Evolutionary conservation across 2,113 vertebrate species (phyloP).

Genomic region (Syrmaticus mikado): DNA sequence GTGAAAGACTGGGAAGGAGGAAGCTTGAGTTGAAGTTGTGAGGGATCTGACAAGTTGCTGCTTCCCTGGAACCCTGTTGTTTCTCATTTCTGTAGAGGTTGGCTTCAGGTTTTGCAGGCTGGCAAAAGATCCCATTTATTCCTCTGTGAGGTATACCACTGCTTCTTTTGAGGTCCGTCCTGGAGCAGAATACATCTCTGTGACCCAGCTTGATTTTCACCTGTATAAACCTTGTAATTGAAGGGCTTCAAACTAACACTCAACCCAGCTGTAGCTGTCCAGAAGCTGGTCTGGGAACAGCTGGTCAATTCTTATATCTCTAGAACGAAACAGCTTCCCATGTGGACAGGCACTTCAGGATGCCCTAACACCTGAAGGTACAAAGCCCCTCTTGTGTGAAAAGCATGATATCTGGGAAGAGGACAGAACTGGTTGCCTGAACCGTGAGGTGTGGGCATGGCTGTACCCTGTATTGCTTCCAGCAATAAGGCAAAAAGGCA

Average conservation of each 20-base stretch:
- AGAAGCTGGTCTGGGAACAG: no score
- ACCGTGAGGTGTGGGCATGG: not conserved
- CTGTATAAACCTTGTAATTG: not conserved
- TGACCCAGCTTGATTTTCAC: not conserved
- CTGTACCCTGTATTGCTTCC: not conserved
- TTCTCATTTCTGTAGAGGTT: not conserved
- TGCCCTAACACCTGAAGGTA: not conserved
- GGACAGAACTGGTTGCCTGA: not conserved
- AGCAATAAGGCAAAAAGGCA: not conserved
- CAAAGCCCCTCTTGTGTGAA: accelerated
- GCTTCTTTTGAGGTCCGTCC: not conserved
- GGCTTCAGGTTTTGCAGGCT: not conserved
- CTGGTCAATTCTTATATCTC: not conserved
- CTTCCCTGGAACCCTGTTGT: not conserved
- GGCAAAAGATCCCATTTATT: not conserved
- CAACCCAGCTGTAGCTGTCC: not conserved
- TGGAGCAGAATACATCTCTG: not conserved
- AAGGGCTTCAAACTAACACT: not conserved
- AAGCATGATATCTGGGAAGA: not conserved
- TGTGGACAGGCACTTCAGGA: not conserved
- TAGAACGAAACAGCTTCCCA: not conserved
- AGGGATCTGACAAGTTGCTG: not conserved
- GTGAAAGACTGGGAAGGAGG: not conserved
- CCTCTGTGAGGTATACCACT: no score
- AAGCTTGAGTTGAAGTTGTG: not conserved